phyloP scores from a whole-genome alignment of 2,797 vertebrate species.

The Leptodactylus fallax region DNA sequence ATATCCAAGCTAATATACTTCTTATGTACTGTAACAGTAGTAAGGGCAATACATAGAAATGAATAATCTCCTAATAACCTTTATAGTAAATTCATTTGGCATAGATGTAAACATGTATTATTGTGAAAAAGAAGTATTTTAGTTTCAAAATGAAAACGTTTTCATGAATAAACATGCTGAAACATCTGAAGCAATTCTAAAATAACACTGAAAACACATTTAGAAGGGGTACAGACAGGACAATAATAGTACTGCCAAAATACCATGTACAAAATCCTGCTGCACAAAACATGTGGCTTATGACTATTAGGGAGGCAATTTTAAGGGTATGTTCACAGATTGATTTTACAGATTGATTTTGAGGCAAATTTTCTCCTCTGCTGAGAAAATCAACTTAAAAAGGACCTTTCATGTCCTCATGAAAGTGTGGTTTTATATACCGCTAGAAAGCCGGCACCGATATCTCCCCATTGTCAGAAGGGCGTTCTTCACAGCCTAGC shows the following conservation, averaged over 20 bases:
- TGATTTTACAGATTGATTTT: too few relatives aligned
- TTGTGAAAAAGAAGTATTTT: background rate
- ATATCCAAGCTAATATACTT: background rate
- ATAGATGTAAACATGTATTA: background rate
- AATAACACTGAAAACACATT: background rate
- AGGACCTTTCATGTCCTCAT: too few relatives aligned
- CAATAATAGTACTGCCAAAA: background rate
- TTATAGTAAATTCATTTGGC: background rate
- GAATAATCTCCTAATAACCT: background rate
- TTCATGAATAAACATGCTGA: background rate
- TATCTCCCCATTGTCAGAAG: too few relatives aligned
- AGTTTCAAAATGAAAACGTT: background rate
- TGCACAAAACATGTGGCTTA: background rate
- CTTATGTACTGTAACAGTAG: background rate
- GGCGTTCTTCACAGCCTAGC: too few relatives aligned
- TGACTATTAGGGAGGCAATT: too few relatives aligned
- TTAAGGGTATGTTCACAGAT: too few relatives aligned
- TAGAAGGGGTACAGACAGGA: background rate
- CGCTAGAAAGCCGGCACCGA: too few relatives aligned
- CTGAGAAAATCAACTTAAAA: too few relatives aligned
- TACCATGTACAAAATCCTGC: background rate
- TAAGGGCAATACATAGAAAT: background rate
- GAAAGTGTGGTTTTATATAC: too few relatives aligned
- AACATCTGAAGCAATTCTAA: background rate
- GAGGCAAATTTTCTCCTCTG: too few relatives aligned